phyloP scores from a whole-genome alignment of 1,140 invertebrate genomes.

The Trachymyrmex cornetzi region DNA sequence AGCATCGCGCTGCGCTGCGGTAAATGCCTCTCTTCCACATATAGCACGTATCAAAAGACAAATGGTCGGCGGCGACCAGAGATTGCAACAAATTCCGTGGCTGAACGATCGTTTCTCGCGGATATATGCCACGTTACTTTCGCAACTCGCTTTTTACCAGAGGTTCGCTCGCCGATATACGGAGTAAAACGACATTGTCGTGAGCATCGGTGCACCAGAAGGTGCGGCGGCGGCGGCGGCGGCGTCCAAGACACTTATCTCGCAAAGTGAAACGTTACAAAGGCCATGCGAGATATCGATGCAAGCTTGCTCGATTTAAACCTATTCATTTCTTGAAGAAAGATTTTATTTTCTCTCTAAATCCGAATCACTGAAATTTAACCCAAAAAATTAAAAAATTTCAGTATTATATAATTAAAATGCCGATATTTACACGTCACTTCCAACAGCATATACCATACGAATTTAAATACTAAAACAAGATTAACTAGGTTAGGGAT shows the following conservation, averaged over 20 bases:
- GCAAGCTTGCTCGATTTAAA: neutral
- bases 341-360: neutral
- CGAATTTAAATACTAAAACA: no score
- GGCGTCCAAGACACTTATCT: neutral
- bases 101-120: constrained; percentile 42
- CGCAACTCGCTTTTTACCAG: neutral
- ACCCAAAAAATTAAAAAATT: no score
- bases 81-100: constrained; percentile 44
- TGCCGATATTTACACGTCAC: no score
- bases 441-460: no score
- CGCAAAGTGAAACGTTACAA: neutral
- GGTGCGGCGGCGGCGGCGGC: neutral
- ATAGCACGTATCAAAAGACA: constrained; percentile 39
- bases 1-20: neutral
- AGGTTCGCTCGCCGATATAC: neutral
- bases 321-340: neutral
- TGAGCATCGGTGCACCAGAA: neutral
- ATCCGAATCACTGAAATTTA: no score
- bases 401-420: no score
- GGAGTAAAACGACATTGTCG: neutral
- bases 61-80: constrained; percentile 6
- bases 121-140: constrained; percentile 22
- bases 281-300: neutral
- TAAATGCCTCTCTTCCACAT: constrained; percentile 30
- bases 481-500: no score